Conservation (phyloP, 2,888 invertebrate species). For the Euplexia lucipara region DNA sequence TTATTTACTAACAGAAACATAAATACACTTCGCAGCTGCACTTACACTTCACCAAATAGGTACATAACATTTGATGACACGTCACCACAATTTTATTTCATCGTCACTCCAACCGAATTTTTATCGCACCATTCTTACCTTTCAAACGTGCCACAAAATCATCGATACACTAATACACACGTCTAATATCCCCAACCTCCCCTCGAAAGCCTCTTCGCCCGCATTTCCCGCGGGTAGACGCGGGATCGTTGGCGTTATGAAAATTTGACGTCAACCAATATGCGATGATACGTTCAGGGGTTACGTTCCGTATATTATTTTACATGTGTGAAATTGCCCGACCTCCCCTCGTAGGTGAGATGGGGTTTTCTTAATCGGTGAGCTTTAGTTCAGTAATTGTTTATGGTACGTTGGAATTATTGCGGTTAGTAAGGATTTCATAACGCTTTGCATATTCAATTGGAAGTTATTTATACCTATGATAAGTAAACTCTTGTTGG, state of each 20-base stretch:
- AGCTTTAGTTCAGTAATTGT: slow-evolving; percentile 52
- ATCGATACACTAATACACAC: slow-evolving; percentile 81
- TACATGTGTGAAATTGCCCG: slow-evolving; percentile 73
- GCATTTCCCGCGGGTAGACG: slow-evolving; percentile 82
- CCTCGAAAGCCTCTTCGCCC: slow-evolving; percentile 69
- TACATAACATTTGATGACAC: slow-evolving; percentile 57
- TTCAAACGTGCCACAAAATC: slow-evolving; percentile 76
- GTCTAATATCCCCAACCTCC: slow-evolving; percentile 67
- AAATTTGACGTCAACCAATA: slow-evolving; percentile 86
- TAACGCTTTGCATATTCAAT: slow-evolving; percentile 33
- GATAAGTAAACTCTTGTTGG: not conserved
- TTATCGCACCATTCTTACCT: slow-evolving; percentile 61
- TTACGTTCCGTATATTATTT: slow-evolving; percentile 69
- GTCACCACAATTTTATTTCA: slow-evolving; percentile 62
- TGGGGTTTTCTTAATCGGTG: slow-evolving; percentile 48
- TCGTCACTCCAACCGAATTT: slow-evolving; percentile 59
- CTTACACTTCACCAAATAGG: slow-evolving; percentile 46
- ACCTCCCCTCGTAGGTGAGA: slow-evolving; percentile 51
- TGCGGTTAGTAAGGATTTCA: slow-evolving; percentile 32
- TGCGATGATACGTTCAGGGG: slow-evolving; percentile 84
- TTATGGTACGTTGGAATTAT: slow-evolving; percentile 26
- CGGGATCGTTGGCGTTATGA: slow-evolving; percentile 78
- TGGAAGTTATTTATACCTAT: not conserved
- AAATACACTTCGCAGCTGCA: slow-evolving; percentile 35
- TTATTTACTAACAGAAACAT: slow-evolving; percentile 14